Base-by-base conservation (phyloP, 2,888 invertebrate species). In the Plagodis dolabraria region DNA sequence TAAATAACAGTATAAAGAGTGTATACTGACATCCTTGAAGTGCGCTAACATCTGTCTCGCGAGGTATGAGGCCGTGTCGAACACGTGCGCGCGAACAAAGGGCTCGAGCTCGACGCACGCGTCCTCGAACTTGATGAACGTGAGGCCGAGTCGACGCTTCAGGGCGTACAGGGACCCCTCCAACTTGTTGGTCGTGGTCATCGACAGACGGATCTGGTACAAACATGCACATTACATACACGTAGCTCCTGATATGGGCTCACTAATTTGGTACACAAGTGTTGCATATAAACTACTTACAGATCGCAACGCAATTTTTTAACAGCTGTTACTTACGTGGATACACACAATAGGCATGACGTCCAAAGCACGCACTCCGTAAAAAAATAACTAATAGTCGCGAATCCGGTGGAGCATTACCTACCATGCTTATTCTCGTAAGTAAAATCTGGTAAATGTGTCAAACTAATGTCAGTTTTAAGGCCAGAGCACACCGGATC, bases 121-220 rank as follows among this genome's bases (percentile, higher is more conserved):
- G 86, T 99, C 98, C 90, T 99, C 99, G 89, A 99, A 99, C 81
- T 97, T 97, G 71, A 99, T 97, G 58, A 99, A 93, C 46, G 97
- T 98, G 46, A 99, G 92, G 0, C 98, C 97, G 54, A 98, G 93
- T 65, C 96, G 95, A 63, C 96, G 95, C 92, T 99, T 99, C 56
- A 99, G 95, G 64, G 94, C 93, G 63, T 95, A 94, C 64, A 99
- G 94, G 74, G 97, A 95, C 0, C 82, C 79, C 68, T 89, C 89
- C 60, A 99, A 90, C 86, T 98, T 98, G 68, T 95, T 95, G 0
- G 97, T 95, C 33, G 99, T 99, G 67, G 96, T 94, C 82, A 99
- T 98, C 79, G 98, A 98, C 61, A 99, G 92, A 1, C 97, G 95
- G 52, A 99, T 95, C 95, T 97, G 86, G 35, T 6, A 50, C 38